A percentile compares a stretch with the other conserved stretches of the same genome.
phyloP scores from a whole-genome alignment of 2,888 invertebrate genomes.

The Phengaris arion region DNA sequence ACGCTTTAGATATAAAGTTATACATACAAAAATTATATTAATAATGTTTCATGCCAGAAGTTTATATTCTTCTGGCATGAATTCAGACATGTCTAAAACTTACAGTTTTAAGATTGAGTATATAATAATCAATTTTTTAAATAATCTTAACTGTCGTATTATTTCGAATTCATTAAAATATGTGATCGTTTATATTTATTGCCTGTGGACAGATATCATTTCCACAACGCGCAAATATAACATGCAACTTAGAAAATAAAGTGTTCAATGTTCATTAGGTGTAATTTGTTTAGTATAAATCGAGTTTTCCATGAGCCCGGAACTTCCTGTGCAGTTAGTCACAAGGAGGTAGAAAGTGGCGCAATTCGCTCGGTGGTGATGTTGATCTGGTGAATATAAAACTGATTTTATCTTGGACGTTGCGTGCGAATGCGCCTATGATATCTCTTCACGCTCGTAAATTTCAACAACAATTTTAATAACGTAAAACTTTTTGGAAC shows the following conservation, averaged over 20 bases:
- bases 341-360: conserved; percentile 46
- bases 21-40: too few relatives aligned
- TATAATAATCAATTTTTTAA: too few relatives aligned
- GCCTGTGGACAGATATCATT: neutral
- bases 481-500: conserved; percentile 31
- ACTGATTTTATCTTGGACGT: conserved; percentile 45
- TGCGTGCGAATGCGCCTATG: conserved; percentile 51
- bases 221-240: neutral
- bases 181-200: neutral
- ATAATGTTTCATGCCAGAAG: too few relatives aligned
- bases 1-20: too few relatives aligned
- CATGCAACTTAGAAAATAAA: conserved; percentile 7
- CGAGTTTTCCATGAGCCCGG: conserved; percentile 19
- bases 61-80: too few relatives aligned
- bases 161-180: too few relatives aligned
- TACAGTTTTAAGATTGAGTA: too few relatives aligned
- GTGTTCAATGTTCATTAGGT: neutral
- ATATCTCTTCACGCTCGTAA: conserved; percentile 47
- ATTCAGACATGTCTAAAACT: too few relatives aligned
- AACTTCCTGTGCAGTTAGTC: conserved; percentile 40
- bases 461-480: conserved; percentile 40
- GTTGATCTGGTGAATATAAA: conserved; percentile 41
- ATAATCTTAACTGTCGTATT: too few relatives aligned
- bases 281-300: conserved; percentile 11
- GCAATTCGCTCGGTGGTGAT: conserved; percentile 44